Evolutionary conservation across 2,888 invertebrate species (phyloP).

Genomic region (Apoderus coryli): DNA sequence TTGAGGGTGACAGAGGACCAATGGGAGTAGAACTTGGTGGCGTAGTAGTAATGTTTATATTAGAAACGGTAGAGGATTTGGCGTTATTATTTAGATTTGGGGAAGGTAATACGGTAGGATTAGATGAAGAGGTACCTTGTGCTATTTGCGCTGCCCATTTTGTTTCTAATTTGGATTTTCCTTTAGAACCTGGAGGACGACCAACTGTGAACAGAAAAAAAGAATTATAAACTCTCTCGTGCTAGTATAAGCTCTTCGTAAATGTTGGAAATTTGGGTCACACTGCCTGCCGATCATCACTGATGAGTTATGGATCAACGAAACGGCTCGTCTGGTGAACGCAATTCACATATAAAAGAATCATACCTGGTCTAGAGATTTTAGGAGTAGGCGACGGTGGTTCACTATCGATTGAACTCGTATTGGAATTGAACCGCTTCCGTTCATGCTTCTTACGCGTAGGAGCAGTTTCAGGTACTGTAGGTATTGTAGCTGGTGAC

Average conservation of each 20-base stretch:
- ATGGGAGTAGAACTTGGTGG: not conserved
- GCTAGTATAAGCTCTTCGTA: too few species aligned
- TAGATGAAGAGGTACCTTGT: constrained; percentile 27
- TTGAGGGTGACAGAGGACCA: constrained; percentile 12
- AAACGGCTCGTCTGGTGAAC: too few species aligned
- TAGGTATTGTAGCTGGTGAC: constrained; percentile 26
- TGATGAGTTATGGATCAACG: too few species aligned
- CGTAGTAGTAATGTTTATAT: too few species aligned
- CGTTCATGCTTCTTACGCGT: constrained; percentile 28
- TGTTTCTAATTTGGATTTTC: constrained; percentile 25
- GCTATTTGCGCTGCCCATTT: constrained; percentile 28
- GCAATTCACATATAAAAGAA: too few species aligned
- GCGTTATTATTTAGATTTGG: constrained; percentile 15
- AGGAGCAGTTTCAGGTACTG: constrained; percentile 19
- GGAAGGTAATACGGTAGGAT: constrained; percentile 19
- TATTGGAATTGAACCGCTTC: constrained; percentile 38
- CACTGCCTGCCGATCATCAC: too few species aligned
- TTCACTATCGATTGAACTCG: constrained; percentile 35
- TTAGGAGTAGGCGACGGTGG: constrained; percentile 37
- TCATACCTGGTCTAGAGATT: constrained; percentile 30
- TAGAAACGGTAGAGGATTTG: constrained; percentile 14
- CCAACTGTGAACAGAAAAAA: constrained; percentile 32
- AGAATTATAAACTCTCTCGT: too few species aligned
- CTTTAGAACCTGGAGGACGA: constrained; percentile 33
- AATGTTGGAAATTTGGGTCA: too few species aligned